Evolutionary conservation across 2,797 vertebrate species (phyloP).

Genomic region (Sternarchorhynchus goeldii): DNA sequence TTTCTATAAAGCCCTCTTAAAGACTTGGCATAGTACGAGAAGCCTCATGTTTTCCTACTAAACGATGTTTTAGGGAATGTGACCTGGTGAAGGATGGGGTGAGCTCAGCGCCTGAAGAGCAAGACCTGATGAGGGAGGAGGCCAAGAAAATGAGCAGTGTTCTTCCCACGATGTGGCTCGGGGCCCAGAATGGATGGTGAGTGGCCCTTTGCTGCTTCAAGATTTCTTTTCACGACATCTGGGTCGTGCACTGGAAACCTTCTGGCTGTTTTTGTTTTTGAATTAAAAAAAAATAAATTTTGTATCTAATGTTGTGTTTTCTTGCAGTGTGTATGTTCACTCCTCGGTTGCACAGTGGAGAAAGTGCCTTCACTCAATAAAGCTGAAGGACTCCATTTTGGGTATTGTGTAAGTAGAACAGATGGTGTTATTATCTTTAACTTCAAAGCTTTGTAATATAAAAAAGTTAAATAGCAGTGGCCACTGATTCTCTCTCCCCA

Average conservation of each 20-base stretch:
- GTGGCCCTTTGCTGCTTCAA: background rate
- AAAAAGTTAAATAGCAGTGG: background rate
- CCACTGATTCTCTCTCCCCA: background rate
- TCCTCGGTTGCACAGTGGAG: constrained; percentile 97
- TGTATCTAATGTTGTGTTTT: constrained; percentile 43
- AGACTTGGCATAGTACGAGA: background rate
- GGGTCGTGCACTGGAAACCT: background rate
- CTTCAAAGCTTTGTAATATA: background rate
- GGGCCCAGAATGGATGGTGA: constrained; percentile 96
- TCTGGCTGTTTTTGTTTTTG: no score
- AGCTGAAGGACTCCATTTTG: constrained; percentile 95
- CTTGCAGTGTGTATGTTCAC: constrained; percentile 92
- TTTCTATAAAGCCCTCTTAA: background rate
- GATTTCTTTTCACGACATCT: no score
- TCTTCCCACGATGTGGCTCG: constrained; percentile 97
- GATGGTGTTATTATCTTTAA: background rate
- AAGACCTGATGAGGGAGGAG: constrained; percentile 94
- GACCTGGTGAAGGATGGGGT: constrained; percentile 86
- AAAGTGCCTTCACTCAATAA: constrained; percentile 96
- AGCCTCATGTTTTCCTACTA: background rate
- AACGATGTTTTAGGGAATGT: constrained; percentile 74
- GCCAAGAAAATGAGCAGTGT: constrained; percentile 98
- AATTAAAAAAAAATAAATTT: background rate
- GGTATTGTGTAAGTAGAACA: constrained; percentile 92
- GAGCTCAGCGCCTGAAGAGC: constrained; percentile 81